Evolutionary conservation across 2,888 invertebrate species (phyloP).

Genomic region (Mesopsocus fuscifrons): DNA sequence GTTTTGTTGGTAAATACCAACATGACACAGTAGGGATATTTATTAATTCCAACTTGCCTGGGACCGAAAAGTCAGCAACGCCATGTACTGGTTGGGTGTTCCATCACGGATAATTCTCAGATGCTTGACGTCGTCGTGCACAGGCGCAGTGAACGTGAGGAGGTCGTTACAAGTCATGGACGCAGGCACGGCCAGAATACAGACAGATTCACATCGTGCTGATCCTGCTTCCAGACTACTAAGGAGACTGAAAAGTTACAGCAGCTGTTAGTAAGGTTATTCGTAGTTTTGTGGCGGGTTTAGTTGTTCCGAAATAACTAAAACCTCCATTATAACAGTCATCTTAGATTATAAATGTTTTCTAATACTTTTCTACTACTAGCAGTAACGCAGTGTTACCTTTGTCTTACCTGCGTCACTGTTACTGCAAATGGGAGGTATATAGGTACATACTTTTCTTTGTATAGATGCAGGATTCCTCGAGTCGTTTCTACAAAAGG

Average conservation of each 20-base stretch:
- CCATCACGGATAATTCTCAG: constrained; percentile 83
- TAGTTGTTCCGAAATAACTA: too few relatives aligned
- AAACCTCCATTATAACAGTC: too few relatives aligned
- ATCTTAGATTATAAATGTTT: not conserved
- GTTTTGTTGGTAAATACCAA: too few relatives aligned
- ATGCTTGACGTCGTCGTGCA: constrained; percentile 72
- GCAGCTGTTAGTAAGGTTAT: too few relatives aligned
- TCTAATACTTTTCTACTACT: not conserved
- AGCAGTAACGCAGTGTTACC: not conserved
- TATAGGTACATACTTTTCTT: constrained; percentile 71
- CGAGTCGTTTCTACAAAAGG: constrained; percentile 92
- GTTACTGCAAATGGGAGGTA: too few relatives aligned
- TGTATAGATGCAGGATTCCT: constrained; percentile 91
- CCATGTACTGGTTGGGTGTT: constrained; percentile 94
- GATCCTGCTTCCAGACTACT: constrained; percentile 46
- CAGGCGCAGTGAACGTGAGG: constrained; percentile 83
- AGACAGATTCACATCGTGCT: constrained; percentile 61
- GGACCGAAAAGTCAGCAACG: constrained; percentile 56
- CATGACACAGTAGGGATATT: too few relatives aligned
- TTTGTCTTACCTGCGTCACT: too few relatives aligned
- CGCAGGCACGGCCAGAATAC: constrained; percentile 76
- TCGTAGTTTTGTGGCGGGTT: too few relatives aligned
- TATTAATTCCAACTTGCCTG: constrained; percentile 16
- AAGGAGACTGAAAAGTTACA: constrained; percentile 47
- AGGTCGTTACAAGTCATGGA: constrained; percentile 85